Conservation (phyloP, 2,797 vertebrate genomes). For the Hozukius guyotensis region DNA sequence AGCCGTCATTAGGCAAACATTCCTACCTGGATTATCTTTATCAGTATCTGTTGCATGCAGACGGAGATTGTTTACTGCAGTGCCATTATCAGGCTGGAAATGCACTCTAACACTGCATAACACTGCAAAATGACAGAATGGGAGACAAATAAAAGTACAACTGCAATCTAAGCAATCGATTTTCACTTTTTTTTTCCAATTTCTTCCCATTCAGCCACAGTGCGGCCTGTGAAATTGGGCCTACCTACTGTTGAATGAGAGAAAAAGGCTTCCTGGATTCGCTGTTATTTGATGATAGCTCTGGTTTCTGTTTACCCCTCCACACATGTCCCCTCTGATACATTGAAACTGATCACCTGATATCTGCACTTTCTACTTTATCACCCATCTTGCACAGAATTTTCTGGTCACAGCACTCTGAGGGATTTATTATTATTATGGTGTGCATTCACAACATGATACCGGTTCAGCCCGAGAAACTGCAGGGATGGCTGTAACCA, state of each 20-base stretch:
- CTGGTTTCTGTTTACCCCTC: constrained; percentile 75
- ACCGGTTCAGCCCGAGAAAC: constrained; percentile 21
- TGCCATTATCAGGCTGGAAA: constrained; percentile 81
- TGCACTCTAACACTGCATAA: constrained; percentile 77
- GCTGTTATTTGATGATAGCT: constrained; percentile 81
- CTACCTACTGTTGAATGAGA: constrained; percentile 82
- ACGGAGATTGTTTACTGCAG: constrained; percentile 1
- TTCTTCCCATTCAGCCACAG: constrained; percentile 81
- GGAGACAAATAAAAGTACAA: constrained; percentile 88
- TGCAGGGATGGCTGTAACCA: constrained; percentile 11
- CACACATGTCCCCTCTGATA: constrained; percentile 67
- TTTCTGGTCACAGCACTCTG: constrained; percentile 62
- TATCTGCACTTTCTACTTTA: constrained; percentile 71
- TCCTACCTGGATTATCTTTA: neutral
- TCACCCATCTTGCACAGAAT: constrained; percentile 34
- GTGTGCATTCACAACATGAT: constrained; percentile 59
- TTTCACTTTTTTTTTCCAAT: constrained; percentile 89
- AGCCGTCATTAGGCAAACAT: neutral
- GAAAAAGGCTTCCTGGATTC: constrained; percentile 77
- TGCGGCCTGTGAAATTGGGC: constrained; percentile 90
- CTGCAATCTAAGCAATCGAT: constrained; percentile 89
- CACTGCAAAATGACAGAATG: constrained; percentile 82
- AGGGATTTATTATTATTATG: constrained; percentile 58
- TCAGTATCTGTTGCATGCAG: neutral
- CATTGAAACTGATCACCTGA: constrained; percentile 77